Evolutionary conservation across 1,140 invertebrate genomes (phyloP).

Genomic region (Panonychus citri): DNA sequence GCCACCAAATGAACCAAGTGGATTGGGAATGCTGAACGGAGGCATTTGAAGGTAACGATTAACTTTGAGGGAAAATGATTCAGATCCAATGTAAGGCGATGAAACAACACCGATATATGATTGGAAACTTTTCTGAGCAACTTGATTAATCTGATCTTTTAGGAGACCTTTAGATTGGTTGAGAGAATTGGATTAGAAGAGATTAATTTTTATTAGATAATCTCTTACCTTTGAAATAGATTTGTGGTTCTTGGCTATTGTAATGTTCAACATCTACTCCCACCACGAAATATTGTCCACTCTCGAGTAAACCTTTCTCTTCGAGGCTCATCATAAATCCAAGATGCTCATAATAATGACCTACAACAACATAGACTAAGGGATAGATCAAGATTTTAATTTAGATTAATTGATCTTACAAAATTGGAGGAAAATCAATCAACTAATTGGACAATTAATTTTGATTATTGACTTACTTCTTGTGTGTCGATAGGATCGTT

Average conservation of each 20-base stretch:
- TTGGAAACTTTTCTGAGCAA: slow-evolving; percentile 34
- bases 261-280: slow-evolving; percentile 73
- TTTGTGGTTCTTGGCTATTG: slow-evolving; percentile 41
- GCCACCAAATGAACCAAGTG: slow-evolving; percentile 38
- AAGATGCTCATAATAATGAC: slow-evolving; percentile 61
- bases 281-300: slow-evolving; percentile 69
- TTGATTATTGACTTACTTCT: slow-evolving; percentile 38
- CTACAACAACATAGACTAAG: slow-evolving; percentile 81
- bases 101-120: slow-evolving; percentile 33
- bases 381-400: too few relatives aligned
- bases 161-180: slow-evolving; percentile 24
- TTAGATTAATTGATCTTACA: too few relatives aligned
- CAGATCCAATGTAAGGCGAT: slow-evolving; percentile 28
- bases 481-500: slow-evolving; percentile 45
- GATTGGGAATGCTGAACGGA: slow-evolving; percentile 64
- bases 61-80: slow-evolving; percentile 46
- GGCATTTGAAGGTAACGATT: slow-evolving; percentile 50
- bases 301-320: slow-evolving; percentile 51
- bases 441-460: too few relatives aligned
- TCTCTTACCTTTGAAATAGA: slow-evolving; percentile 36
- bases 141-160: slow-evolving; percentile 32
- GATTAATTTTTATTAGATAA: too few relatives aligned
- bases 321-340: slow-evolving; percentile 57
- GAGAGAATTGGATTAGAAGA: neutral
- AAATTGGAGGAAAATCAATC: too few relatives aligned